phyloP scores from a whole-genome alignment of 1,140 invertebrate species.

The Bombus turneri region DNA sequence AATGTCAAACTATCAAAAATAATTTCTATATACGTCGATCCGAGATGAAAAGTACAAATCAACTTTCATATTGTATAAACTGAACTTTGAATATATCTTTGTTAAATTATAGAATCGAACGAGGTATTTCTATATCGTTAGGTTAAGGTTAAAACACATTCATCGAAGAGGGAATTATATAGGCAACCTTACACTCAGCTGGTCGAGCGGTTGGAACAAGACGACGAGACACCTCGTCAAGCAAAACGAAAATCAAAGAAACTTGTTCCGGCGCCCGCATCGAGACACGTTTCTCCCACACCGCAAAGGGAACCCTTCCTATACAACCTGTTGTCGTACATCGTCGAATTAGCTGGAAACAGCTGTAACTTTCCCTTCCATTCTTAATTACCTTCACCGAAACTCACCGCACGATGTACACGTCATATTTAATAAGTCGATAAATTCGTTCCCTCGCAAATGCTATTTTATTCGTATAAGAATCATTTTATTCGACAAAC shows the following conservation, averaged over 20 bases:
- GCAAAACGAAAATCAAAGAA: conserved; percentile 14
- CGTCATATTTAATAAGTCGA: background rate
- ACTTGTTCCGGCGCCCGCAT: background rate
- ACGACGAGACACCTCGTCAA: background rate
- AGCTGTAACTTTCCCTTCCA: conserved; percentile 1
- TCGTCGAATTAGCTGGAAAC: conserved; percentile 10
- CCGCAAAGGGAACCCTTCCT: background rate
- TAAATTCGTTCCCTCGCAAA: background rate
- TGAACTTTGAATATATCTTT: background rate
- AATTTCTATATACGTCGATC: too few relatives aligned
- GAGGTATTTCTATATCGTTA: background rate
- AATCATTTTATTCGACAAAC: background rate
- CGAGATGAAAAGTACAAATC: background rate
- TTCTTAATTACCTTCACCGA: conserved; percentile 8
- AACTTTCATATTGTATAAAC: background rate
- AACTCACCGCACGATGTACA: background rate
- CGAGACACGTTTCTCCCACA: background rate
- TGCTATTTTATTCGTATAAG: background rate
- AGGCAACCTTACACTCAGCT: background rate
- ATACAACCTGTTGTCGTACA: conserved; percentile 20
- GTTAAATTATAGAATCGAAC: background rate
- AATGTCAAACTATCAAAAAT: too few relatives aligned
- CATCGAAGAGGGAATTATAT: background rate
- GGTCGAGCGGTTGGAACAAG: background rate
- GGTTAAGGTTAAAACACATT: background rate